Percentiles rank a stretch among this genome's conserved stretches.
Evolutionary conservation across 2,888 invertebrate genomes (phyloP).

Genomic region (Drosophila suboccidentalis): DNA sequence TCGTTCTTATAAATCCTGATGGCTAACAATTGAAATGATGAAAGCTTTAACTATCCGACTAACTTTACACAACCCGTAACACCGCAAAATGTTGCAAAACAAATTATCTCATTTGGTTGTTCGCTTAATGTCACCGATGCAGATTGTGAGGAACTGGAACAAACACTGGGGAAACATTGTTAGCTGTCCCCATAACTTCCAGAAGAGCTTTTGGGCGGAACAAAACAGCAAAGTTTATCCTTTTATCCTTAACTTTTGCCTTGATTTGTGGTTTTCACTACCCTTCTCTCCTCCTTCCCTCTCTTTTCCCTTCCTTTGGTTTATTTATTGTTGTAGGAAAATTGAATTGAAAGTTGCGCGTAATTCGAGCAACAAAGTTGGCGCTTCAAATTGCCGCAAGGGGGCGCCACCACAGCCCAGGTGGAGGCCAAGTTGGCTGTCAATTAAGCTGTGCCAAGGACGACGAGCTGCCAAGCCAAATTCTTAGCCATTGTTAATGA

Average conservation of each 20-base stretch:
- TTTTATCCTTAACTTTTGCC: constrained; percentile 52
- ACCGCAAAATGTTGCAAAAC: constrained; percentile 41
- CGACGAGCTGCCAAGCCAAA: neutral
- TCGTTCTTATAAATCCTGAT: neutral
- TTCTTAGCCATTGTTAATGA: constrained; percentile 36
- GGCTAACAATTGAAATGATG: neutral
- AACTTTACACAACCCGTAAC: neutral
- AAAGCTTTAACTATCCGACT: constrained; percentile 7
- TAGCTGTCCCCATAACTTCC: constrained; percentile 32
- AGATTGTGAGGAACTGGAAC: constrained; percentile 21
- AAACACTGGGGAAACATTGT: constrained; percentile 4
- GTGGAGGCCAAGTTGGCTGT: constrained; percentile 16
- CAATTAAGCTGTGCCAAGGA: constrained; percentile 29
- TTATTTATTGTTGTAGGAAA: constrained; percentile 47
- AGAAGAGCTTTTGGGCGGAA: constrained; percentile 32
- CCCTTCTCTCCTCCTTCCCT: neutral
- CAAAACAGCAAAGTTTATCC: constrained; percentile 48
- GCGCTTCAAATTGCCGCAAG: constrained; percentile 25
- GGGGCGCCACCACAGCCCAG: constrained; percentile 2
- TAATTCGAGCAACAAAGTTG: constrained; percentile 46
- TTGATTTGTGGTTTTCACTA: constrained; percentile 47
- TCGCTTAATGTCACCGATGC: constrained; percentile 26
- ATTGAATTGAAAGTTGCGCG: constrained; percentile 58
- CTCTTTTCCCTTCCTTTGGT: neutral
- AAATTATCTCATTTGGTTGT: constrained; percentile 47